Percentiles rank a stretch among this genome's conserved stretches.
Conservation (phyloP, 2,888 invertebrate species). For the Ormyrus nitidulus region DNA sequence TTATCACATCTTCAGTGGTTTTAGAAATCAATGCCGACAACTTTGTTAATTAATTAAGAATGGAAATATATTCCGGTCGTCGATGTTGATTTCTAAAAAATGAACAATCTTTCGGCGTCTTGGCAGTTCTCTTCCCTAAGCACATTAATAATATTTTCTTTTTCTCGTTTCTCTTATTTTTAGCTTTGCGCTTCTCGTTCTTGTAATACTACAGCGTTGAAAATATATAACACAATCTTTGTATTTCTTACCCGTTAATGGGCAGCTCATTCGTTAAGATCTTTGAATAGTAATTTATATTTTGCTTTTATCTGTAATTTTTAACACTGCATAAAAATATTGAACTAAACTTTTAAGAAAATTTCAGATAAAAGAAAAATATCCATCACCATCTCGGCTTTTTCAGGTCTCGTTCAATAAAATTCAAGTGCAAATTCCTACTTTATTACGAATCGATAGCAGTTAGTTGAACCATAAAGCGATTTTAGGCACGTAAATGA, state of each 20-base stretch:
- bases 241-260: conserved; percentile 63
- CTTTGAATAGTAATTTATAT: conserved; percentile 25
- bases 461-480: neutral
- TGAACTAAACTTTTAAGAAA: neutral
- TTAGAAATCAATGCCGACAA: conserved; percentile 23
- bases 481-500: neutral
- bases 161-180: conserved; percentile 6
- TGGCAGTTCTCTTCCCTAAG: conserved; percentile 26
- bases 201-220: conserved; percentile 56
- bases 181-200: conserved; percentile 20
- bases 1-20: conserved; percentile 22
- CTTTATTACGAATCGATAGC: neutral
- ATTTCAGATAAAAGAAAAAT: neutral
- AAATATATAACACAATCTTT: conserved; percentile 66
- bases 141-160: conserved; percentile 9
- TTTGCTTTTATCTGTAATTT: neutral
- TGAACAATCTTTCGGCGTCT: conserved; percentile 17
- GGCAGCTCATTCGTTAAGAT: conserved; percentile 60
- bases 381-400: neutral
- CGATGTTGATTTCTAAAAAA: conserved; percentile 10
- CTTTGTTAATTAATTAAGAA: too few species aligned
- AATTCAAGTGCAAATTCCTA: conserved; percentile 16
- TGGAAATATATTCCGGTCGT: neutral
- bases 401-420: conserved; percentile 5
- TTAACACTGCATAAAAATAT: neutral